A percentile compares a stretch with the other conserved stretches of the same genome.
Conservation (phyloP, 2,113 vertebrate species). For the Cavia aperea region DNA sequence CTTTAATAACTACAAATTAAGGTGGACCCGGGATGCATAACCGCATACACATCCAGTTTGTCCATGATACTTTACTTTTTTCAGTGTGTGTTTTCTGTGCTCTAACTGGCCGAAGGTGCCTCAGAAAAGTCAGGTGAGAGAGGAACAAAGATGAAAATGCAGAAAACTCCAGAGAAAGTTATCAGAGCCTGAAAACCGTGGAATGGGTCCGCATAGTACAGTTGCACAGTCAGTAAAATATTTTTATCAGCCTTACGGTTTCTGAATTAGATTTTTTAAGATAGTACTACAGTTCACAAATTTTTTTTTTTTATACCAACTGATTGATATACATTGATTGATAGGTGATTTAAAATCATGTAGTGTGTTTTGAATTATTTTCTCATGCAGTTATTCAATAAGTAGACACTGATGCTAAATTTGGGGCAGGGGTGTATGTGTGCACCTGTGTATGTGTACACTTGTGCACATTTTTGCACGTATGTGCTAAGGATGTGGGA, state of each 20-base stretch:
- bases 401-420: background rate
- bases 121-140: background rate
- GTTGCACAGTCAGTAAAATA: background rate
- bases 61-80: background rate
- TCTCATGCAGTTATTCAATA: background rate
- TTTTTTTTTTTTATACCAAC: background rate
- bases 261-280: background rate
- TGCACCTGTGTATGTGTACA: fast-evolving
- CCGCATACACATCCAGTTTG: background rate
- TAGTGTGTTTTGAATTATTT: background rate
- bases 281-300: background rate
- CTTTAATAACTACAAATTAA: background rate
- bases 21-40: background rate
- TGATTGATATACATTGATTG: background rate
- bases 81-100: background rate
- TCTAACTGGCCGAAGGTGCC: fast-evolving
- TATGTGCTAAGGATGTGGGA: background rate
- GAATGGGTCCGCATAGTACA: background rate
- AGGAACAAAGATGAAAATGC: background rate
- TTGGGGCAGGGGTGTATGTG: background rate
- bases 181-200: background rate
- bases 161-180: background rate
- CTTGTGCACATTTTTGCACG: fast-evolving
- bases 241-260: background rate
- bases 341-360: background rate